A percentile compares a stretch with the other conserved stretches of the same genome.
Evolutionary conservation across 2,888 invertebrate genomes (phyloP).

Genomic region (Dorcus hopei): DNA sequence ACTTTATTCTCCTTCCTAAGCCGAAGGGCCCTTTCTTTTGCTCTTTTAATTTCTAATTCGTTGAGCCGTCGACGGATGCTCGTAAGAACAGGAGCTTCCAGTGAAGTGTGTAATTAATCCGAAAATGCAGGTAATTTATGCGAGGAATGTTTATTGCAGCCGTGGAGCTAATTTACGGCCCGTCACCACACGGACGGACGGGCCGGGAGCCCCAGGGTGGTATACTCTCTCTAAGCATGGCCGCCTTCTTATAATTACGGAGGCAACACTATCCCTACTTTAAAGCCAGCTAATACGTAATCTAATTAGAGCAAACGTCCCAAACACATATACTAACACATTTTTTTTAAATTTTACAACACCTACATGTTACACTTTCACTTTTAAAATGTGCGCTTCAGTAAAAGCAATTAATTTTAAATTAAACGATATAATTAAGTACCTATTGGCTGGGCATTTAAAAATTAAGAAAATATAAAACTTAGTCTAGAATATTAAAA

Average conservation of each 20-base stretch:
- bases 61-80: slow-evolving; percentile 16
- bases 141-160: slow-evolving; percentile 51
- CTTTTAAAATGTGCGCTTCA: too few species aligned
- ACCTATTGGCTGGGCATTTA: too few species aligned
- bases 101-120: slow-evolving; percentile 52
- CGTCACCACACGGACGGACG: slow-evolving; percentile 47
- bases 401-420: too few species aligned
- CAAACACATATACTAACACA: too few species aligned
- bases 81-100: slow-evolving; percentile 37
- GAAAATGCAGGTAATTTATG: slow-evolving; percentile 53
- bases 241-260: slow-evolving; percentile 18
- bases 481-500: too few species aligned
- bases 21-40: too few species aligned
- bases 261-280: slow-evolving; percentile 19
- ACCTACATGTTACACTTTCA: too few species aligned
- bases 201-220: slow-evolving; percentile 27
- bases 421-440: too few species aligned
- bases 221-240: not conserved
- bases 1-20: too few species aligned
- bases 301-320: too few species aligned
- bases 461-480: too few species aligned
- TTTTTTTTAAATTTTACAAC: too few species aligned
- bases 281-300: not conserved
- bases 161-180: slow-evolving; percentile 50
- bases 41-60: not conserved